These are phyloP conservation scores for Xenus cinereus DNA, from an alignment of 2,113 vertebrate species.

Conservation along the genomic window DNA sequence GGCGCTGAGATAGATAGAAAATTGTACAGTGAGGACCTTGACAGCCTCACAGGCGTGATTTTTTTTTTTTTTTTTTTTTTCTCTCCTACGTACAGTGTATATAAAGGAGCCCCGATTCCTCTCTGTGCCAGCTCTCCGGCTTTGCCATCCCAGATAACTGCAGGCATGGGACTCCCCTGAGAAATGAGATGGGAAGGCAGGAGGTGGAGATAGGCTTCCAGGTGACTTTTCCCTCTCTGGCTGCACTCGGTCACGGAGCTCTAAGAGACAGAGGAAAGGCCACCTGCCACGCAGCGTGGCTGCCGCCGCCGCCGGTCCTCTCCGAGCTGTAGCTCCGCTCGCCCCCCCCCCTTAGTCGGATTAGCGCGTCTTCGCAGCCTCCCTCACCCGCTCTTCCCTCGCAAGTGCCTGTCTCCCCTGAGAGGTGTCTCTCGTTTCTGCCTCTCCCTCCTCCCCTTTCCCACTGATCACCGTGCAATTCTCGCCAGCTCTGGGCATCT, in stretches of 20 bases:
- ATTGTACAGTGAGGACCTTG: constrained; percentile 68
- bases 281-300: not conserved
- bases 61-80: not conserved
- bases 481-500: not conserved
- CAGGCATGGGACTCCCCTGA: constrained; percentile 39
- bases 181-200: not conserved
- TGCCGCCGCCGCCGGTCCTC: not conserved
- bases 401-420: constrained; percentile 33
- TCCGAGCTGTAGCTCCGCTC: not conserved
- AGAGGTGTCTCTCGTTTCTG: constrained; percentile 28
- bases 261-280: not conserved
- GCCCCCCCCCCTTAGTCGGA: not conserved
- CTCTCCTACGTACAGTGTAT: constrained; percentile 28
- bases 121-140: not conserved
- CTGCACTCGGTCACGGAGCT: constrained; percentile 33
- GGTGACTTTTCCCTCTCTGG: constrained; percentile 35
- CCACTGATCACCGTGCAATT: not conserved
- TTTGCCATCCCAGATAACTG: constrained; percentile 31
- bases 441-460: not conserved
- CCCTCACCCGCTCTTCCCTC: not conserved
- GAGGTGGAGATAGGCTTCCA: constrained; percentile 18
- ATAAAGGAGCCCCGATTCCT: constrained; percentile 3
- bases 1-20: constrained; percentile 60
- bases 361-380: not conserved
- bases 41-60: constrained; percentile 58